A percentile compares a stretch with the other conserved stretches of the same genome.
These are phyloP conservation scores for Porites evermanni DNA, from an alignment of 92 coral and sea anemone species.

Conservation along the genomic window DNA sequence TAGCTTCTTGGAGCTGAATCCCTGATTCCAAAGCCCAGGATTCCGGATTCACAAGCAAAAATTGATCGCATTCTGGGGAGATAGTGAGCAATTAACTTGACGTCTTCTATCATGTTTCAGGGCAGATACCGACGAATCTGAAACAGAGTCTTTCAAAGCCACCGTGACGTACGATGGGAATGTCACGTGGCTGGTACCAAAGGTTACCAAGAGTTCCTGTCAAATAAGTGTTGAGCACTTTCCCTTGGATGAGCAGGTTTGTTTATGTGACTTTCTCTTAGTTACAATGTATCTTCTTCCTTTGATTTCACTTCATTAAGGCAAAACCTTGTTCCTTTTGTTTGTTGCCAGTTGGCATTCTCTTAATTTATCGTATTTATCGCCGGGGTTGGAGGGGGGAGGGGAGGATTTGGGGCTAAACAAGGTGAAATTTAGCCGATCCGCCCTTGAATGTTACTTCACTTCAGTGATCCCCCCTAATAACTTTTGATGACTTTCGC, in stretches of 20 bases:
- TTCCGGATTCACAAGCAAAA: not conserved
- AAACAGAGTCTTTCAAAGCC: constrained; percentile 58
- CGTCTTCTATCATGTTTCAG: not conserved
- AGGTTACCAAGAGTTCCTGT: constrained; percentile 88
- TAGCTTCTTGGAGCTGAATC: too few relatives aligned
- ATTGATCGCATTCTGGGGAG: not conserved
- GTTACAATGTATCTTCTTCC: too few relatives aligned
- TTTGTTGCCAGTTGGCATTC: too few relatives aligned
- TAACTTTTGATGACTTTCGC: too few relatives aligned
- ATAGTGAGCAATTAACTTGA: not conserved
- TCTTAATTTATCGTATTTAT: too few relatives aligned
- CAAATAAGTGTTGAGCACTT: constrained; percentile 81
- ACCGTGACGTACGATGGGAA: constrained; percentile 75
- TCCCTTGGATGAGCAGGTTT: constrained; percentile 95
- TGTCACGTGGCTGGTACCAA: constrained; percentile 84
- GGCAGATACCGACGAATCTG: constrained; percentile 66
- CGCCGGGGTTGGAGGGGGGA: too few relatives aligned
- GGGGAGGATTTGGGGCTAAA: too few relatives aligned
- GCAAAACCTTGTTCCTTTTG: too few relatives aligned
- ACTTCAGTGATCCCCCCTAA: too few relatives aligned
- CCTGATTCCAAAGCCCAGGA: not conserved
- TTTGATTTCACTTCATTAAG: not conserved
- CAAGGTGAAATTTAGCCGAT: too few relatives aligned
- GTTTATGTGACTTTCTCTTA: not conserved
- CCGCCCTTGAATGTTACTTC: too few relatives aligned